These are phyloP conservation scores for Prunella himalayana DNA, from an alignment of 2,113 vertebrate genomes.

Conservation along the genomic window DNA sequence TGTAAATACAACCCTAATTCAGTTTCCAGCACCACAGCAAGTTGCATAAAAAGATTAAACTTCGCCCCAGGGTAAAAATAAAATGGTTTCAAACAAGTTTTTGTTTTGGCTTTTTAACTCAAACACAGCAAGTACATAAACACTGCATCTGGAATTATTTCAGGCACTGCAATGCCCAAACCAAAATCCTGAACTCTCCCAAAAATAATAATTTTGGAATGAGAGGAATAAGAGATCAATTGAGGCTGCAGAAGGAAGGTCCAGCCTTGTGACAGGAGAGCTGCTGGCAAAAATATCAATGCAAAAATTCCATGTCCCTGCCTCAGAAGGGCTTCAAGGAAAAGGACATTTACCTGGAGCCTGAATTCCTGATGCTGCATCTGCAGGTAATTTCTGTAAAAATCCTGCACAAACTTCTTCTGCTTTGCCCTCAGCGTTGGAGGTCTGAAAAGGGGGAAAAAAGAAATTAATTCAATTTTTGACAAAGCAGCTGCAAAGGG, in stretches of 20 bases:
- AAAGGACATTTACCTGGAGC: background rate
- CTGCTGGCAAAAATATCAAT: background rate
- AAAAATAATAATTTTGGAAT: background rate
- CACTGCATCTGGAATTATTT: background rate
- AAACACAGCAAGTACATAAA: background rate
- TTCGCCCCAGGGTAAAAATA: background rate
- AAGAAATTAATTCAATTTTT: background rate
- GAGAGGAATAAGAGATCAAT: background rate
- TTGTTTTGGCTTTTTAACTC: background rate
- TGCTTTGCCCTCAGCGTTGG: conserved; percentile 5
- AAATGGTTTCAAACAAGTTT: background rate
- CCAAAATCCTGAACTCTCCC: background rate
- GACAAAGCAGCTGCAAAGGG: background rate
- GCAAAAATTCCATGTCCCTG: background rate
- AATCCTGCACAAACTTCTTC: background rate
- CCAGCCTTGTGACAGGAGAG: background rate
- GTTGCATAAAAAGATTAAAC: background rate
- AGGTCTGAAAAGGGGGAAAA: conserved; percentile 15
- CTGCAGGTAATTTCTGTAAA: background rate
- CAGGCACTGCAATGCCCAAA: background rate
- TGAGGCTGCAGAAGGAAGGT: background rate
- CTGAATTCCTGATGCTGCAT: background rate
- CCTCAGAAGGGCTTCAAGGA: background rate
- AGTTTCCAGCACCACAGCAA: background rate
- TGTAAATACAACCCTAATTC: conserved; percentile 12